These are phyloP conservation scores for Herpailurus yagouaroundi DNA, from an alignment of 2,113 vertebrate species.

Conservation along the genomic window DNA sequence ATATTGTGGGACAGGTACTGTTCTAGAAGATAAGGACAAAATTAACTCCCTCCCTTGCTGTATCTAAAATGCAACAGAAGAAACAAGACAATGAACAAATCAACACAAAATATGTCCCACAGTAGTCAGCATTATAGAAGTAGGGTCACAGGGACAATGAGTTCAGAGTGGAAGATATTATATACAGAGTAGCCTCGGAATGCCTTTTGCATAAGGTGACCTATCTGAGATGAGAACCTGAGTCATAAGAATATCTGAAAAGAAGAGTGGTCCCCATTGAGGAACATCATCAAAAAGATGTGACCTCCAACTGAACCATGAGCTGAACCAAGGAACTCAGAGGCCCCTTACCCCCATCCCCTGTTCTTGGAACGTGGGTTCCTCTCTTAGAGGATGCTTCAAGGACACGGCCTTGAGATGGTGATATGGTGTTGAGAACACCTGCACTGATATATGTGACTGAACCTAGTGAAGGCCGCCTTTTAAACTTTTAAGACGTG, in stretches of 20 bases:
- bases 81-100: background rate
- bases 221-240: background rate
- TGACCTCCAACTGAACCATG: background rate
- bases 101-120: background rate
- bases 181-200: background rate
- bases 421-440: background rate
- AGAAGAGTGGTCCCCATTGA: background rate
- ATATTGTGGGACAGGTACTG: background rate
- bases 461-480: background rate
- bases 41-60: background rate
- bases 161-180: background rate
- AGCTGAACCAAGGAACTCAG: background rate
- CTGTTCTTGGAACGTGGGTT: background rate
- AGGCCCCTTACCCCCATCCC: background rate
- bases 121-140: background rate
- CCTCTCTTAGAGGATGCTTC: background rate
- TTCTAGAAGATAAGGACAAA: background rate
- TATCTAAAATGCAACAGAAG: background rate
- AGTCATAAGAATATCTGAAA: background rate
- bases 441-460: background rate
- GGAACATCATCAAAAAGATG: background rate
- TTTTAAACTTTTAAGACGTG: background rate
- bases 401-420: background rate
- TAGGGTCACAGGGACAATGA: background rate
- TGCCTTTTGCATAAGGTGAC: background rate